These are phyloP conservation scores for Petrolisthes cinctipes DNA, from an alignment of 2,888 invertebrate species.

Conservation along the genomic window DNA sequence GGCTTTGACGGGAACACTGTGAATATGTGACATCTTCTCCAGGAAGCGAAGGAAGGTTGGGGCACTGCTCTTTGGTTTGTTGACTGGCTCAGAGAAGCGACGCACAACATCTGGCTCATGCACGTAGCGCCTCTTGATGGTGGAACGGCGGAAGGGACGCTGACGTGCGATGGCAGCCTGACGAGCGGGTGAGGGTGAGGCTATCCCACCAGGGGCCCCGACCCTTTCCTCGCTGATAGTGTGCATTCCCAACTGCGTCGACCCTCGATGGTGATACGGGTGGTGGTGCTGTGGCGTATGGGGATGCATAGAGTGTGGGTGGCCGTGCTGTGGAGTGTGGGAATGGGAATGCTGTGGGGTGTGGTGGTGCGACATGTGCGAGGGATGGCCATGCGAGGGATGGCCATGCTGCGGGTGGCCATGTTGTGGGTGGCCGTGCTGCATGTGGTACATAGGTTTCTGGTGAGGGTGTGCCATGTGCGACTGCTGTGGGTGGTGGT, in stretches of 20 bases:
- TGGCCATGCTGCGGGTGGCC: not conserved
- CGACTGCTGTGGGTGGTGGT: not conserved
- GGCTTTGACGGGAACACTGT: slow-evolving; percentile 44
- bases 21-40: slow-evolving; percentile 56
- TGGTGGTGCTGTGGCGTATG: slow-evolving; percentile 14
- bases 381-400: slow-evolving; percentile 1
- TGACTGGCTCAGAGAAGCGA: slow-evolving; percentile 32
- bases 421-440: not conserved
- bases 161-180: slow-evolving; percentile 32
- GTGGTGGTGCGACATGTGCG: slow-evolving; percentile 17
- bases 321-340: not conserved
- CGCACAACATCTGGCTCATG: slow-evolving; percentile 34
- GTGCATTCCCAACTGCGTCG: slow-evolving; percentile 1
- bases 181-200: slow-evolving; percentile 17
- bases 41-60: slow-evolving; percentile 47
- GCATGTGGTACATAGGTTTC: not conserved
- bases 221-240: slow-evolving; percentile 29
- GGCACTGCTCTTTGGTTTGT: slow-evolving; percentile 39
- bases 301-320: slow-evolving; percentile 14
- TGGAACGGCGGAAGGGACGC: slow-evolving; percentile 32
- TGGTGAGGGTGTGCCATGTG: not conserved
- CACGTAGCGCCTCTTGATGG: slow-evolving; percentile 26
- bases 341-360: slow-evolving; percentile 18
- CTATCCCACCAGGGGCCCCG: not conserved
- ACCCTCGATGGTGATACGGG: not conserved